phyloP scores from a whole-genome alignment of 2,888 invertebrate genomes.

The Neria commutata region DNA sequence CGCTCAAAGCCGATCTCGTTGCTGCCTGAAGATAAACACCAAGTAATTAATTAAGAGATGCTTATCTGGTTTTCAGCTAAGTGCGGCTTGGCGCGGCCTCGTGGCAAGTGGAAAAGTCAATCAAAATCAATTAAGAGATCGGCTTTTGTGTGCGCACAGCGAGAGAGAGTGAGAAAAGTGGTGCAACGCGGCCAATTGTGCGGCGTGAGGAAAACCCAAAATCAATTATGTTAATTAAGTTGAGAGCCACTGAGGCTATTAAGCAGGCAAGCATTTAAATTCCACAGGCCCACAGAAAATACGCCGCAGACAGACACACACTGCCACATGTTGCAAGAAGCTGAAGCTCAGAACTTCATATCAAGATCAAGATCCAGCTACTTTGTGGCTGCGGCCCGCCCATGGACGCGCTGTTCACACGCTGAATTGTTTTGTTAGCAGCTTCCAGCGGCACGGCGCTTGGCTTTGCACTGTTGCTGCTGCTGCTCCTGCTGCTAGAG shows the following conservation, averaged over 20 bases:
- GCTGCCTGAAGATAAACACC: slow-evolving; percentile 33
- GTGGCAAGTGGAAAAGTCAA: slow-evolving; percentile 30
- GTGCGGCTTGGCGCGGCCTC: background rate
- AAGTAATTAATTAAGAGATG: slow-evolving; percentile 43
- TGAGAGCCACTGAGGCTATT: slow-evolving; percentile 15
- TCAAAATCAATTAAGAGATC: slow-evolving; percentile 29
- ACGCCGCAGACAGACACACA: background rate
- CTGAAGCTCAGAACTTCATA: background rate
- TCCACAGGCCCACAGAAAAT: background rate
- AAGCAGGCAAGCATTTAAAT: slow-evolving; percentile 52
- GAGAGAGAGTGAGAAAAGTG: slow-evolving; percentile 25
- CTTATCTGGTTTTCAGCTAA: too few relatives aligned
- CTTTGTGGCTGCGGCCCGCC: too few relatives aligned
- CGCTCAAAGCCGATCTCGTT: too few relatives aligned
- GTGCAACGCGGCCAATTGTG: slow-evolving; percentile 3
- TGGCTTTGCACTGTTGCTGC: too few relatives aligned
- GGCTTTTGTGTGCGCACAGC: slow-evolving; percentile 27
- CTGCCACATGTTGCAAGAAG: background rate
- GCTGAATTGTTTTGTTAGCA: slow-evolving; percentile 29
- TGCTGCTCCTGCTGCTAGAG: too few relatives aligned
- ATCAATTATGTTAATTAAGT: slow-evolving; percentile 53
- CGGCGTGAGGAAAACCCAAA: slow-evolving; percentile 28
- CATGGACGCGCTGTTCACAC: slow-evolving; percentile 45
- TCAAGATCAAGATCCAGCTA: slow-evolving; percentile 22
- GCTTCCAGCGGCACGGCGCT: too few relatives aligned